Base-by-base conservation (phyloP, 2,888 invertebrate genomes). In the Parnassius orleans region DNA sequence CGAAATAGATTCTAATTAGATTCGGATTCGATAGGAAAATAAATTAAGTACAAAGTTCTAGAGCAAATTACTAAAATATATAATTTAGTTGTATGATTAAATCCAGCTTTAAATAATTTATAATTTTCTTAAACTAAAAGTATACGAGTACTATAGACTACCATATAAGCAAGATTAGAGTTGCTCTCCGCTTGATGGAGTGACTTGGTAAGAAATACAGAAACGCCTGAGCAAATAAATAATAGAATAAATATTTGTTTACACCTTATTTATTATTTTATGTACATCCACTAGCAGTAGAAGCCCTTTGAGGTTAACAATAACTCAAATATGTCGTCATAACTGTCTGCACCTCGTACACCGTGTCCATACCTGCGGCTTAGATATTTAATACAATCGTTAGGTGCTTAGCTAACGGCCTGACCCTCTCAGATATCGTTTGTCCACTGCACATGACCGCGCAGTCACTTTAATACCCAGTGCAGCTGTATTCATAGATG, bases 341-440 rank as follows among this genome's bases (percentile, higher is more conserved):
- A 52, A 55, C 46, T 55, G 55, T 56, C 59, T n/a, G 44, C 51
- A 9, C 11, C 44, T 54, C 24, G 24, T 47, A 47, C 33, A 9
- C 24, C 41, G 10, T 43, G 48, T 12, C 19, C 57, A 57, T 51
- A 51, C 46, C 9, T 41, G 33, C 1, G 54, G 43, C 48, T 44
- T 12, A 59, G 52, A 41, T 52, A 63, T 59, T 55, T 51, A 55
- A 59, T 55, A 63, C 59, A 48, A 9, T 43, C 7, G 52, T 19
- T 14, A 57, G 54, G 59, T 59, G 63, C 63, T 55, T 56, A 53
- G 47, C 60, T 72, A 71, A 72, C 72, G 72, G 72, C 51, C 56
- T 65, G 67, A 65, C 68, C 66, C 57, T 54, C 61, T 65, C 61
- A 42, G 59, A 59, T 55, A 52, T 57, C 62, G 66, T 67, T 64